phyloP scores from a whole-genome alignment of 2,888 invertebrate genomes.

The Nymphalis polychloros region DNA sequence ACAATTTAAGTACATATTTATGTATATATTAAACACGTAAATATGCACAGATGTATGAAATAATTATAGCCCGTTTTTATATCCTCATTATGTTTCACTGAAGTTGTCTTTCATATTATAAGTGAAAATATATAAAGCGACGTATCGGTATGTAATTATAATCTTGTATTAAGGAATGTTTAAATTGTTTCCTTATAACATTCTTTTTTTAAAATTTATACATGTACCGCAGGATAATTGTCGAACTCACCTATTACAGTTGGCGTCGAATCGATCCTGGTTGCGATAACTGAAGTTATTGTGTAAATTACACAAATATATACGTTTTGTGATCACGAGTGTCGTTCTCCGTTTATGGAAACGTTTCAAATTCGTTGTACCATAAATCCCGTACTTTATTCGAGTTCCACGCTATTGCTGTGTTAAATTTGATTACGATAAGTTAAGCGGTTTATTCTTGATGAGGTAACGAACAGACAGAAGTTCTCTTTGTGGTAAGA shows the following conservation, averaged over 20 bases:
- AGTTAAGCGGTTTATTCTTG: too few relatives aligned
- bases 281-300: too few relatives aligned
- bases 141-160: constrained; percentile 16
- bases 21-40: constrained; percentile 1
- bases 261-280: too few relatives aligned
- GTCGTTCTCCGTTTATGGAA: too few relatives aligned
- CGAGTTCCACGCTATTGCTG: too few relatives aligned
- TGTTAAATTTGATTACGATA: too few relatives aligned
- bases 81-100: constrained; percentile 14
- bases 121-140: background rate
- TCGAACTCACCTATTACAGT: background rate
- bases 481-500: too few relatives aligned
- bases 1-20: background rate
- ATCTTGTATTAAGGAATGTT: background rate
- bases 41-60: constrained; percentile 8
- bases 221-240: background rate
- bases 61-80: constrained; percentile 9
- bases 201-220: background rate
- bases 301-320: too few relatives aligned
- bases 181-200: constrained; percentile 10
- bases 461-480: too few relatives aligned
- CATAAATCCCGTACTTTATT: too few relatives aligned
- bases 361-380: too few relatives aligned
- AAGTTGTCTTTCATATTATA: background rate
- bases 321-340: too few relatives aligned